Evolutionary conservation across 2,888 invertebrate species (phyloP).

Genomic region (Empis livida): DNA sequence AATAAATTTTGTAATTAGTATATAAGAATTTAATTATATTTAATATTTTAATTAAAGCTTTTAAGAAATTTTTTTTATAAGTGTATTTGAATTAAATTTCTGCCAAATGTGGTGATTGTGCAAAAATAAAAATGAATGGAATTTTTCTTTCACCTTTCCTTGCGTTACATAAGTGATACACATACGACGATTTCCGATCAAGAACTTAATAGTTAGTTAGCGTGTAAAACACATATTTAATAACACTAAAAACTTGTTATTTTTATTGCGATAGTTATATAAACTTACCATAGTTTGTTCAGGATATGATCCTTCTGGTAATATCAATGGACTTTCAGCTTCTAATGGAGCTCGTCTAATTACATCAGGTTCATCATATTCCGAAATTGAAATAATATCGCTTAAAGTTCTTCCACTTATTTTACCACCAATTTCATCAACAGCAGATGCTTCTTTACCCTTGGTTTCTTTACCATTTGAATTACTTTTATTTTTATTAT

Average conservation of each 20-base stretch:
- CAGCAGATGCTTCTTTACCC: constrained; percentile 19
- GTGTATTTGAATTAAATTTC: no score
- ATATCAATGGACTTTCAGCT: constrained; percentile 21
- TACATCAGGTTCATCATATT: constrained; percentile 54
- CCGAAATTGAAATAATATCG: constrained; percentile 60
- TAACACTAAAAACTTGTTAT: not conserved
- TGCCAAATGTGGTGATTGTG: no score
- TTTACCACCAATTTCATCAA: constrained; percentile 42
- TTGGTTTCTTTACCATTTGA: constrained; percentile 6
- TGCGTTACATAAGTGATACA: not conserved
- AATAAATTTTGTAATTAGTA: not conserved
- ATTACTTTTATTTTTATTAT: constrained; percentile 24
- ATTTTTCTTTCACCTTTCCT: not conserved
- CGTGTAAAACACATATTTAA: not conserved
- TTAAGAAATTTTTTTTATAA: no score
- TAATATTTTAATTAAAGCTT: no score
- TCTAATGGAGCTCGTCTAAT: constrained; percentile 38
- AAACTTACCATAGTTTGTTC: constrained; percentile 27
- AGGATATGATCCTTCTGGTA: constrained; percentile 17
- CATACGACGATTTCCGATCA: not conserved
- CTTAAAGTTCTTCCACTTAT: constrained; percentile 56
- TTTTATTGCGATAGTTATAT: not conserved
- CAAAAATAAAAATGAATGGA: no score
- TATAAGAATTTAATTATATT: no score
- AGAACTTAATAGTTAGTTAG: not conserved